Evolutionary conservation across 2,113 vertebrate genomes (phyloP), one percentile per base, ranked within the genome.

Genomic region (Passer montanus): DNA sequence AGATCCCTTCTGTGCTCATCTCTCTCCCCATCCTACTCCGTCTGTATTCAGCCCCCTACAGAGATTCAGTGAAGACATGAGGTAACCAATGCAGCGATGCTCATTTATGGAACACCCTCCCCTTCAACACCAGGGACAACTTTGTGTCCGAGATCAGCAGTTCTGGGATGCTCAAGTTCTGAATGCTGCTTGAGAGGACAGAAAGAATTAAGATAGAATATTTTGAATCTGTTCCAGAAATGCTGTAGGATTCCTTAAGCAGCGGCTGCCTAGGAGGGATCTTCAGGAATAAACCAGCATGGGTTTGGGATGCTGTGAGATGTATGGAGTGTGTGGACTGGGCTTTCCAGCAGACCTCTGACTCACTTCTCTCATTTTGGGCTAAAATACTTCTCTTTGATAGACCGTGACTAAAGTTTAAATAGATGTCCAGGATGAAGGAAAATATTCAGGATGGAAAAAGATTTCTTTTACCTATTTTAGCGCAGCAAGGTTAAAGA

Each of bases 151-250:
- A 93, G 73, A 89, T 90, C 90, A 88, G 85, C 90, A 82, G 64
- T 90, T 90, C 85, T 39, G 92, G 92, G 85, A 84, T 33, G 68
- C 62, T 87, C 47, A 50, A 73, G 39, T 68, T 77, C 84, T 55
- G 58, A 81, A 79, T 35, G 47, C 67, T 5, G 15, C 7, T 4
- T 80, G 64, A 84, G 67, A 87, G 72, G 73, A 83, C 52, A 50
- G 59, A 80, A 53, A 82, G 72, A 87, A 85, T 78, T 91, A 47
- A 89, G 68, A 68, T 1, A 68, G 87, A 74, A 67, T 69, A 33
- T 24, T 39, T 87, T 88, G 94, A 92, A 72, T 47, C 70, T 53
- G 7, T 78, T 95, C 88, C 93, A 94, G 84, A 86, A 78, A 85
- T 64, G 75, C 75, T 43, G 81, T 89, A 72, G 74, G 67, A 80